Base-by-base conservation (phyloP, 92 coral and sea anemone species). In the Porites rus region DNA sequence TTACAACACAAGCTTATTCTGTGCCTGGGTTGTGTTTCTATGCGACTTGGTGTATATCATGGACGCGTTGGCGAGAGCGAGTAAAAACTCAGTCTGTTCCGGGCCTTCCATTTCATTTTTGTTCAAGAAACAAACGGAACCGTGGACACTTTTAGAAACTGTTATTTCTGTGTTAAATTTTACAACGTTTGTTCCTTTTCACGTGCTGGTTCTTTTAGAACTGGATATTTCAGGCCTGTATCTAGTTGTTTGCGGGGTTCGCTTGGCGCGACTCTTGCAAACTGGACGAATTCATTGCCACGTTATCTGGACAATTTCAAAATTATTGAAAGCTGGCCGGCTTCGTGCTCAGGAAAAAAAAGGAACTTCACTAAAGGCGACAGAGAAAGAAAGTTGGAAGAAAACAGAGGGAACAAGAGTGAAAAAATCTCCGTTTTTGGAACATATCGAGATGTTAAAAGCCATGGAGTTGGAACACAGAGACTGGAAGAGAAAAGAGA, bases 1-100 rank as follows among this genome's bases (percentile, higher is more conserved):
- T 10, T 58, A 76, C 79, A 68, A 82, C 72, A 69, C 70, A 43
- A 74, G 85, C 31, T 77, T 90, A 31, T 53, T 88, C 9, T 74
- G 74, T 2, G 90, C 90, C 4, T 84, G 88, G 78, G 76, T 87
- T 18, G 80, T 90, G 14, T 90, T 81, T 69, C 53, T 90, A 18
- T 90, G 93, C 21, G 93, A 90, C 76, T 28, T 86, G 76, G 74
- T 86, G 10, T 90, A 80, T 16, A 69, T 81, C 17, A 69, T 86
- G 31, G 90, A 90, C 81, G 90, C 90, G 13, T 25, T 90, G 13
- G 93, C 90, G 11, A 79, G 90, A 4, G 76, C 50, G 5, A 73
- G 88, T 13, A 75, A 77, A 4, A 75, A 24, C 7, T 74, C 64
- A 7, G 38, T 13, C 78, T 22, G 31, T 11, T 84, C 79, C 7